These are phyloP conservation scores for Xyliphius kryptos DNA, from an alignment of 2,113 vertebrate species.

Conservation along the genomic window DNA sequence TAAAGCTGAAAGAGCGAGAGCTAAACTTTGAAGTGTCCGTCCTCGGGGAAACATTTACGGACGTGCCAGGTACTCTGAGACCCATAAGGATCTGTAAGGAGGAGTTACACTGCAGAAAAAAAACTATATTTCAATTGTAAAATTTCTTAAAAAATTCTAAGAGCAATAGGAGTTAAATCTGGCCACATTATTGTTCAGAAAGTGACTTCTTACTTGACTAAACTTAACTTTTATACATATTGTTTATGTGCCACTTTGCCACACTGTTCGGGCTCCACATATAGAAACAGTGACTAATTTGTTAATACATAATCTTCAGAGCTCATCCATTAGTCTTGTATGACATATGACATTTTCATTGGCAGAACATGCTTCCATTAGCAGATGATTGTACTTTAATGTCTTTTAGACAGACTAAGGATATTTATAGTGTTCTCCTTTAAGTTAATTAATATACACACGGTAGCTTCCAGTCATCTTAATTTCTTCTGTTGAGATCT, in stretches of 20 bases:
- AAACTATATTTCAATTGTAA: no score
- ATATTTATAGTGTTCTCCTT: conserved; percentile 46
- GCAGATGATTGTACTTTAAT: conserved; percentile 59
- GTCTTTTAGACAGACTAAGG: conserved; percentile 45
- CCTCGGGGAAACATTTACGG: conserved; percentile 86
- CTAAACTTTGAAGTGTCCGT: conserved; percentile 79
- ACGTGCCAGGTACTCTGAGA: conserved; percentile 77
- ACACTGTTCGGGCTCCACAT: no score
- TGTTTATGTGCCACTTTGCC: no score
- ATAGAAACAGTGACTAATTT: conserved; percentile 27
- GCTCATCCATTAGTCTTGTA: conserved; percentile 38
- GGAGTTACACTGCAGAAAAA: no score
- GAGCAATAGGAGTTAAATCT: no score
- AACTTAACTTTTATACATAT: no score
- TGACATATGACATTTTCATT: conserved; percentile 36
- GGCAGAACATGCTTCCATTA: conserved; percentile 50
- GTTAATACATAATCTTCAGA: conserved; percentile 33
- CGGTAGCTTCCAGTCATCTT: conserved; percentile 38
- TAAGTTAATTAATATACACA: conserved; percentile 46
- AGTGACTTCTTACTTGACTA: no score
- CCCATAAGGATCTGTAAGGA: no score
- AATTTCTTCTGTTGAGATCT: conserved; percentile 52
- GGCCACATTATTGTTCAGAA: no score
- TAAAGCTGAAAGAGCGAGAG: conserved; percentile 74
- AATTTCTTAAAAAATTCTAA: no score